These are phyloP conservation scores for Spilosoma lubricipeda DNA, from an alignment of 2,888 invertebrate genomes.

Conservation along the genomic window DNA sequence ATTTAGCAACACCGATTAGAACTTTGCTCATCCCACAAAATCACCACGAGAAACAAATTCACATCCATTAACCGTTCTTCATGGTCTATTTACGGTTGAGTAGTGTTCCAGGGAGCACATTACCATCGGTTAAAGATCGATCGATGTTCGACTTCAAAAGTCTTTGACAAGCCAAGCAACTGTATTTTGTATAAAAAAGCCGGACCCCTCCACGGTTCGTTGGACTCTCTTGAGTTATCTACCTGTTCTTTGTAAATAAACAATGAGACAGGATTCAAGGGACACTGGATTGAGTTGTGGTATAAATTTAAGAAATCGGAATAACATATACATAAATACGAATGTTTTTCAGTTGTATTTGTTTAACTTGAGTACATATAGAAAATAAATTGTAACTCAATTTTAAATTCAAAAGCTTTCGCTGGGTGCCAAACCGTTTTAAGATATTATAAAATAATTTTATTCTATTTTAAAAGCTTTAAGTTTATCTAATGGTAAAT, in stretches of 20 bases:
- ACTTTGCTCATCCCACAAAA: slow-evolving; percentile 24
- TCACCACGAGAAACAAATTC: slow-evolving; percentile 24
- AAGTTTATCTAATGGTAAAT: background rate
- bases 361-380: background rate
- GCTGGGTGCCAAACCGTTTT: background rate
- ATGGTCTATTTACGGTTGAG: slow-evolving; percentile 22
- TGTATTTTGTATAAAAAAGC: slow-evolving; percentile 42
- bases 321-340: background rate
- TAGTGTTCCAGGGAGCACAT: slow-evolving; percentile 14
- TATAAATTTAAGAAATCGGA: slow-evolving; percentile 22
- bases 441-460: background rate
- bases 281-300: slow-evolving; percentile 41
- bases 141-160: slow-evolving; percentile 31
- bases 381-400: background rate
- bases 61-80: slow-evolving; percentile 18
- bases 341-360: background rate
- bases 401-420: background rate
- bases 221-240: slow-evolving; percentile 41
- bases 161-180: slow-evolving; percentile 49
- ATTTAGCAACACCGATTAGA: slow-evolving; percentile 26
- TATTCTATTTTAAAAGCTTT: background rate
- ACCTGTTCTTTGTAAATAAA: slow-evolving; percentile 72
- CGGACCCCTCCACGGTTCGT: slow-evolving; percentile 34
- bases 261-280: slow-evolving; percentile 61
- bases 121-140: slow-evolving; percentile 26